Base-by-base conservation (phyloP, 2,888 invertebrate genomes). In the Halictus ligatus region DNA sequence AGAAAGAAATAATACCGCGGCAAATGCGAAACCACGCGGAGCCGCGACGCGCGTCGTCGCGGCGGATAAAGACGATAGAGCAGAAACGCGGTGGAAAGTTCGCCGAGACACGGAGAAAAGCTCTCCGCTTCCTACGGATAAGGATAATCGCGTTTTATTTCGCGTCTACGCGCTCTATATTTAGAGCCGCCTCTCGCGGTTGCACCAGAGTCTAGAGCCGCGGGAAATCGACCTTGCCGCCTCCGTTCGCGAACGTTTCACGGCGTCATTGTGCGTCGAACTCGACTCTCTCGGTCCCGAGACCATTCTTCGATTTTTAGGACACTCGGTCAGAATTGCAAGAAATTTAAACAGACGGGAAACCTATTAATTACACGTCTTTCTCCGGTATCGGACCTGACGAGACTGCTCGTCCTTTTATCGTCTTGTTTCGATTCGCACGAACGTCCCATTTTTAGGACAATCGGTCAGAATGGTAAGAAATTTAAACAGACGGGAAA, bases 31-130 rank as follows among this genome's bases (percentile, higher is more conserved):
- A 84, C 78, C 81, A 79, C 81, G 74, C 35, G 1, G 64, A 1
- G 29, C 40, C 46, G 35, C 64, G 74, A 67, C 82, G 81, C 83
- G 82, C 69, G 75, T 74, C 83, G 83, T 82, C 82, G 74, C 64
- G 35, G 25, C 46, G 72, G 83, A 89, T 87, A 89, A 80, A 86
- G 88, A 90, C 89, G 89, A 91, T 88, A 88, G 75, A 48, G 77
- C 29, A n/a, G 48, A 75, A 78, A 60, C 78, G 78, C 78, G 78
- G 64, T 71, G 78, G 58, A 81, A 81, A 83, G 64, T 75, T 83
- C 80, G 80, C 60, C 73, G 84, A 85, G 29, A n/a, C 71, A n/a
- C 7, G 43, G 69, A 54, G 75, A 35, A 85, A 85, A 80, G 76
- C 78, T 78, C 78, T 78, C 18, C 18, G 29, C 77, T 72, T 74